Base-by-base conservation (phyloP, 2,888 invertebrate genomes). In the Andricus curvator region DNA sequence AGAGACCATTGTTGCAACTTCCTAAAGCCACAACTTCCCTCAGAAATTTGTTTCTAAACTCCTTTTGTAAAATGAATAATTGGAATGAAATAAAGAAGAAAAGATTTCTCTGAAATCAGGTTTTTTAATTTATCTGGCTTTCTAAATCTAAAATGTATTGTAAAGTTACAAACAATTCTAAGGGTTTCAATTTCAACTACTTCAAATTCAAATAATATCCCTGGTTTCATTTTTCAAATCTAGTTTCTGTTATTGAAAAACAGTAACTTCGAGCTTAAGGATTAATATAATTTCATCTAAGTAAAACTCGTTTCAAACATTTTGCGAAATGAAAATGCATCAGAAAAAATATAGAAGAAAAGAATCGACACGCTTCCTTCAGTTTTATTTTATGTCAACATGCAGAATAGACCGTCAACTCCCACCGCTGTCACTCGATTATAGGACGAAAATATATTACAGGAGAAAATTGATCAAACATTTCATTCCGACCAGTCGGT, bases 1-100 rank as follows among this genome's bases (percentile, higher is more conserved):
- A 56, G 94, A 95, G 88, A 94, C 94, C 93, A 94, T 95, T 86
- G 93, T 91, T 90, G 94, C 94, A 25, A 79, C 82, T 15, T 25
- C 80, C 33, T 81, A 77, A 77, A 60, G 48, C 48, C 20, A 74
- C 33, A 62, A 62, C 13, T 25, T 25, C 15, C 13, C 13, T 25
- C 62, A 62, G 44, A 44, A 13, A 1, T 13, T 44, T 13, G 2
- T 44, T 44, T 15, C 44, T 13, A 11, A 44, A 13, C 13, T 13
- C 13, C 2, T 13, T 44, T 13, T 15, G 44, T 13, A 44, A 44
- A 44, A 44, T 33, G 5, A 33, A 33, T 33, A 33, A 33, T 33
- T 33, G 5, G 13, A 13, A 44, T 44, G 13, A 44, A 44, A 44
- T 44, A 44, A 2, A 15, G 44, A 44, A 1, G 11, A 44, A 44